Conservation (phyloP, 2,888 invertebrate species). For the Conistra vaccinii region DNA sequence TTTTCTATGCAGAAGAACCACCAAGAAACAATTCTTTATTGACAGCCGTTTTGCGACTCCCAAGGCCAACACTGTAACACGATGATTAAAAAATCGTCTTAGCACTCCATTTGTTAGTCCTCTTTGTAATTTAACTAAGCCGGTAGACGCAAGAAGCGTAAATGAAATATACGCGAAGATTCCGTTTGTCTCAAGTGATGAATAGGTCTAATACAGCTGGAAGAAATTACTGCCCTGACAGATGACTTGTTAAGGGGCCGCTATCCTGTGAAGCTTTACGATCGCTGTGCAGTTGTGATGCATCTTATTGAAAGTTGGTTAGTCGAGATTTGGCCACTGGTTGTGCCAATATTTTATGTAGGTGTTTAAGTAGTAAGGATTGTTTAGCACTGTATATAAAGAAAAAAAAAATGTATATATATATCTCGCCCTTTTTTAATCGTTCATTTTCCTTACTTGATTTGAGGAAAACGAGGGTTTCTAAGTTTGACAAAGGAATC, state of each 20-base stretch:
- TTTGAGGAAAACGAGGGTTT: neutral
- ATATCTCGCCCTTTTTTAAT: neutral
- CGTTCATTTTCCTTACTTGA: neutral
- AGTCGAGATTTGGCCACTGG: neutral
- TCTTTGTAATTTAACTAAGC: conserved; percentile 33
- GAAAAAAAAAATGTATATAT: too few species aligned
- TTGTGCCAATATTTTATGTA: neutral
- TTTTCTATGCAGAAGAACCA: neutral
- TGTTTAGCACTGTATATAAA: neutral
- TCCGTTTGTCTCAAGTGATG: conserved; percentile 51
- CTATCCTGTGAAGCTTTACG: neutral
- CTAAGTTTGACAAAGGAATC: neutral
- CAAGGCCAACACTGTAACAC: neutral
- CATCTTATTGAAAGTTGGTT: neutral
- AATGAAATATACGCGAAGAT: conserved; percentile 49
- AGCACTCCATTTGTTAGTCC: conserved; percentile 38
- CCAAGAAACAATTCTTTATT: neutral
- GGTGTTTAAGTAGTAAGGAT: too few species aligned
- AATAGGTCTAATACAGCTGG: conserved; percentile 42
- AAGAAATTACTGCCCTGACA: conserved; percentile 46
- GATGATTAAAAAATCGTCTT: neutral
- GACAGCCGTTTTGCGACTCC: neutral
- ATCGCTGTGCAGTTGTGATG: conserved; percentile 1
- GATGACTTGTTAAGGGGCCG: conserved; percentile 22
- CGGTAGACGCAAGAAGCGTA: conserved; percentile 32